Conservation (phyloP, 1,140 invertebrate genomes). For the Eupeodes corollae region DNA sequence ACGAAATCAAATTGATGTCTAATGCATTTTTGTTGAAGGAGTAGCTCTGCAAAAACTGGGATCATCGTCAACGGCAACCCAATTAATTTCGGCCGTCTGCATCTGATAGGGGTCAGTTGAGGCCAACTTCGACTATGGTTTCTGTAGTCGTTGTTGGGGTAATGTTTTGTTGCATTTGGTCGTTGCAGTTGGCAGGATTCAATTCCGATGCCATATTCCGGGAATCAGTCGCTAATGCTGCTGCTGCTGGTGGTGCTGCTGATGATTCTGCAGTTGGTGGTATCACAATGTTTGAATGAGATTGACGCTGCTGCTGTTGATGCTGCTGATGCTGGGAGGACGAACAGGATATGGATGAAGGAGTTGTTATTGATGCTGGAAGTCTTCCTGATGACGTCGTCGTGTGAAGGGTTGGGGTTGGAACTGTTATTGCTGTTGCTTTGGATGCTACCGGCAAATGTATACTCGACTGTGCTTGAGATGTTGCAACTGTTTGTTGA, state of each 20-base stretch:
- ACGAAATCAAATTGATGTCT: too few species aligned
- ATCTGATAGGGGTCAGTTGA: too few species aligned
- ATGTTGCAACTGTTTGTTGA: constrained; percentile 3
- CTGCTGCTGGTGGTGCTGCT: constrained; percentile 30
- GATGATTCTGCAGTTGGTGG: constrained; percentile 1
- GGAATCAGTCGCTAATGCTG: constrained; percentile 26
- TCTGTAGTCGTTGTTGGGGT: too few species aligned
- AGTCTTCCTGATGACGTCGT: constrained; percentile 12
- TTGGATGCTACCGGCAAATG: too few species aligned
- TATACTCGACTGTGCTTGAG: too few species aligned
- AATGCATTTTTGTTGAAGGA: too few species aligned
- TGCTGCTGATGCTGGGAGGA: constrained; percentile 1
- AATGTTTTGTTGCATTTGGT: too few species aligned
- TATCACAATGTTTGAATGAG: constrained; percentile 2
- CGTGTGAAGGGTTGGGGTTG: constrained; percentile 19
- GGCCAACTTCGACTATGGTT: too few species aligned
- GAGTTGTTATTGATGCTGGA: constrained; percentile 13
- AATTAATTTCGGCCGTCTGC: too few species aligned
- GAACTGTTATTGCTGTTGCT: constrained; percentile 1
- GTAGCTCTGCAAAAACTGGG: too few species aligned
- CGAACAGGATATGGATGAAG: not conserved
- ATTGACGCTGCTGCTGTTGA: constrained; percentile 1
- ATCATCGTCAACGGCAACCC: too few species aligned
- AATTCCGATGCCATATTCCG: constrained; percentile 11
- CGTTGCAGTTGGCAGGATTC: not conserved